A percentile compares a stretch with the other conserved stretches of the same genome.
Conservation (phyloP, 2,888 invertebrate species). For the Sinelater perroti region DNA sequence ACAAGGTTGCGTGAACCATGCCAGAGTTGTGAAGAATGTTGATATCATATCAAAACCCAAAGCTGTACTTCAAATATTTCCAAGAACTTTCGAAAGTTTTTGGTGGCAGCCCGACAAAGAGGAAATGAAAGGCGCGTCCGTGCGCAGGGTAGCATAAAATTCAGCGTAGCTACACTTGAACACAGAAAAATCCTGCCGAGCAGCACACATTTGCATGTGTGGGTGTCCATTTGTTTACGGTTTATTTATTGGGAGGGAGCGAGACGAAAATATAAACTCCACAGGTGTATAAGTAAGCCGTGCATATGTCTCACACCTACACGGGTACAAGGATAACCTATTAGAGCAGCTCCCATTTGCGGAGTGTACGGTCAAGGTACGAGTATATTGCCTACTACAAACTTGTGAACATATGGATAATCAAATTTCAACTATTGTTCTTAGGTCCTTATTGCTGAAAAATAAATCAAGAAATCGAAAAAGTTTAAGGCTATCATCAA, state of each 20-base stretch:
- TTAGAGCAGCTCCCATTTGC: conserved; percentile 13
- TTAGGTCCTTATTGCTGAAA: too few species aligned
- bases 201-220: conserved; percentile 14
- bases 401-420: too few species aligned
- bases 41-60: too few species aligned
- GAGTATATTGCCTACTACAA: neutral
- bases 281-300: conserved; percentile 25
- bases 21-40: neutral
- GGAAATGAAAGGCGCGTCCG: too few species aligned
- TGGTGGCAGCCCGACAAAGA: conserved; percentile 2
- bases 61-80: too few species aligned
- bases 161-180: neutral
- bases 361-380: conserved; percentile 25
- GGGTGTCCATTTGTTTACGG: conserved; percentile 19
- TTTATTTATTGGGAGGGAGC: conserved; percentile 18
- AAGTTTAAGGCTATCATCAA: too few species aligned
- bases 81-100: neutral
- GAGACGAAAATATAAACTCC: conserved; percentile 8
- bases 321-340: conserved; percentile 21
- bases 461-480: too few species aligned
- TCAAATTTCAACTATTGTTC: too few species aligned
- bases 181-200: conserved; percentile 10
- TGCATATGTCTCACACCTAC: conserved; percentile 22
- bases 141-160: neutral
- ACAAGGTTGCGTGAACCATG: conserved; percentile 4